Evolutionary conservation across 2,113 vertebrate species (phyloP), one percentile per base, ranked within the genome.

Genomic region (Sisor rabdophorus): DNA sequence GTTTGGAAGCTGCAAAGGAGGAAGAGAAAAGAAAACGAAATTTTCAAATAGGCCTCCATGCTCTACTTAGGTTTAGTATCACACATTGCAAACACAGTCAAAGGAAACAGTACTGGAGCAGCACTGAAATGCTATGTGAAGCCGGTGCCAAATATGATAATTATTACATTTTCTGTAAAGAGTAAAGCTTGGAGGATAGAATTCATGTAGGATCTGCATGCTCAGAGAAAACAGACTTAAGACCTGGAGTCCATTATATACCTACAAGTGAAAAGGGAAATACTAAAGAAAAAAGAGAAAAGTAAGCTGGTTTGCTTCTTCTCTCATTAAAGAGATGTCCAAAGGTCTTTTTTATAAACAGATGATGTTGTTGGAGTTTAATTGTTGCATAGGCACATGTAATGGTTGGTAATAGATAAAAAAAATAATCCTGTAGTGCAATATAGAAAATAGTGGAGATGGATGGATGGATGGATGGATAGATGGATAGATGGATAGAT

Each of bases 1-100:
- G 94, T 84, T 82, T 92, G 71, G 93, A 90, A 82, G 94, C 97
- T 99, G 89, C 58, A 90, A 77, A 76, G 10, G 73, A 73, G 40
- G 61, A 55, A 76, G 26, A 75, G 6, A 70, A 36, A 12, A 44
- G 1, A 56, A 32, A 88, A 77, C 77, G 12, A 89, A 75, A 79
- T 24, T 65, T 17, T 53, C 19, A 30, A 2, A 47, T 48, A 12
- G 40, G 16, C 32, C 47, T 75, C 67, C 58, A 58, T 63, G 47
- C 3, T 17, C 56, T 28, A 48, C 26, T 68, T 61, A 63, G 17
- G 20, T 47, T 53, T 26, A 7, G 52, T 69, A 63, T 77, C 73
- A 56, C 52, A 54, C 79, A 75, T 60, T 32, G 68, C 71, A 28
- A 79, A 36, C 61, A 61, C 55, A n/a, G 69, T 26, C 65, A 52